Base-by-base conservation (phyloP, 2,113 vertebrate genomes). In the Centropus unirufus region DNA sequence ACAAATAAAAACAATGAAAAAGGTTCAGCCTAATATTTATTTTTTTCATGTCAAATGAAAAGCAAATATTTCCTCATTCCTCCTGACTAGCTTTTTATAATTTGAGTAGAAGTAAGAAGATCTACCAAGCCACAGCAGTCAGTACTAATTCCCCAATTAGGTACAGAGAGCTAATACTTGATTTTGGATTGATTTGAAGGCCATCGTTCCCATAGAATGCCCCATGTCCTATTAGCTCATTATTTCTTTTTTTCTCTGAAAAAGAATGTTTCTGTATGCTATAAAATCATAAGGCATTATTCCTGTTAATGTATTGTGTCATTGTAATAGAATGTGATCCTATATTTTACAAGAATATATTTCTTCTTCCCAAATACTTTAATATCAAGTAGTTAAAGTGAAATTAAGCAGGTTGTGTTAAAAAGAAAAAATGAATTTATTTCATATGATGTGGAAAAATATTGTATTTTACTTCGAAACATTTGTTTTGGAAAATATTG, bases 401-500 rank as follows among this genome's bases (percentile, higher is more conserved):
- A 87, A 70, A 59, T 87, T 39, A 75, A 82, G 66, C 70, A 94
- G 58, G 24, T 39, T 72, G 9, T 39, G 4, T 91, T 75, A 66
- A 76, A 90, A 70, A 85, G 36, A 36, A 58, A 49, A 54, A 39
- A 14, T 36, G 8, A 81, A 63, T 16, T 34, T 66, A 54, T 61
- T 92, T 68, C 55, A 47, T 47, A 29, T 36, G 7, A 69, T 47
- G 12, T 34, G 73, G 39, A 88, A 90, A 90, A 57, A 24, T 54
- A 59, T 11, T 0, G 0, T 70, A 23, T 51, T 91, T 90, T 90
- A 7, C 63, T 93, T 94, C 0, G 1, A 93, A 96, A 88, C 72
- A 62, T 88, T 90, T 93, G 67, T 64, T 95, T 94, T 92, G 92
- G 85, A 92, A 94, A 94, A 24, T 93, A 61, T 64, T 84, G 44